A percentile compares a stretch with the other conserved stretches of the same genome.
phyloP scores from a whole-genome alignment of 2,797 vertebrate genomes.

The Salarias fasciatus region DNA sequence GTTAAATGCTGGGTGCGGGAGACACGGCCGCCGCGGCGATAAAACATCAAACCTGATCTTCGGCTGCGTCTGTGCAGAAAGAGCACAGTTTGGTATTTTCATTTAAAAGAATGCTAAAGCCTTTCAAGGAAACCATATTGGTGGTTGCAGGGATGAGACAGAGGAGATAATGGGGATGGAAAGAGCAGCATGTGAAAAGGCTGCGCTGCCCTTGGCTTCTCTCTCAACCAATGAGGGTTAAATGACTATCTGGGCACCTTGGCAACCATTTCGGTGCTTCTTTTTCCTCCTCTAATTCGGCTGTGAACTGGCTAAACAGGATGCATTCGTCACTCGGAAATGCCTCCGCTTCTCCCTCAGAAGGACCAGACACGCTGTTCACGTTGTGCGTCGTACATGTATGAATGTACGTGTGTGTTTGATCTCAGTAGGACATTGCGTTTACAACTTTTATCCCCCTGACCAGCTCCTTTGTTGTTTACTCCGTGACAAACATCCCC shows the following conservation, averaged over 20 bases:
- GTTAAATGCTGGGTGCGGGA: conserved; percentile 18
- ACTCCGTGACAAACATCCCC: conserved; percentile 5
- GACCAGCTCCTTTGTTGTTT: not conserved
- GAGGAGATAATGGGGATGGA: conserved; percentile 70
- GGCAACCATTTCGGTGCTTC: conserved; percentile 72
- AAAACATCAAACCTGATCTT: conserved; percentile 65
- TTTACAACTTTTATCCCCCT: not conserved
- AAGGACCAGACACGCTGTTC: conserved; percentile 14
- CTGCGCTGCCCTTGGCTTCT: conserved; percentile 64
- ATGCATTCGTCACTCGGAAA: conserved; percentile 37
- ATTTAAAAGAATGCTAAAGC: conserved; percentile 65
- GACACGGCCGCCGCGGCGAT: conserved; percentile 42
- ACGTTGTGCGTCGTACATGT: not conserved
- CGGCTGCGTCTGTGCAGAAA: conserved; percentile 42
- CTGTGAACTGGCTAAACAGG: conserved; percentile 47
- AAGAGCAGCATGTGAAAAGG: conserved; percentile 72
- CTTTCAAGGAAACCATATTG: conserved; percentile 61
- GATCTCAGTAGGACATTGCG: not conserved
- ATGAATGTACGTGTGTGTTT: not conserved
- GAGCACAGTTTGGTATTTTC: conserved; percentile 72
- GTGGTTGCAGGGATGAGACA: conserved; percentile 60
- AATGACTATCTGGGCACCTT: conserved; percentile 76
- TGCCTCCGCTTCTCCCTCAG: conserved; percentile 18
- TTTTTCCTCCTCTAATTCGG: conserved; percentile 51
- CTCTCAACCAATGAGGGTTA: conserved; percentile 76